phyloP scores from a whole-genome alignment of 2,113 vertebrate genomes.

The Mohoua ochrocephala region DNA sequence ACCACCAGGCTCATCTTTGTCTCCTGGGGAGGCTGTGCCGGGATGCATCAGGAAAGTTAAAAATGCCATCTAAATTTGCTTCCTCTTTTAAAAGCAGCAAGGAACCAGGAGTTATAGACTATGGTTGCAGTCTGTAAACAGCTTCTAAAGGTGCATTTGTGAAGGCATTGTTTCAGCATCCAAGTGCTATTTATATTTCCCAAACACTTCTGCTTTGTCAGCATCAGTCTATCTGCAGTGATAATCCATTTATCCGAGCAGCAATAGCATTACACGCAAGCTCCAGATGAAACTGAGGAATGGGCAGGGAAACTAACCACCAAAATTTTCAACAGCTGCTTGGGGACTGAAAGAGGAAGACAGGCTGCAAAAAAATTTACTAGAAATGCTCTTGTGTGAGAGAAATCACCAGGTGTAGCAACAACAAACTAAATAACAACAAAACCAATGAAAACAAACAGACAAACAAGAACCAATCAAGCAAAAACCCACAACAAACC shows the following conservation, averaged over 20 bases:
- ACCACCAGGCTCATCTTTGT: neutral
- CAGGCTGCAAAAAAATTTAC: neutral
- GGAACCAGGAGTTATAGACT: neutral
- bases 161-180: neutral
- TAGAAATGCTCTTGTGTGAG: neutral
- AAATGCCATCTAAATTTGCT: neutral
- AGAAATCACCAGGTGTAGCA: neutral
- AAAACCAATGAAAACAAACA: neutral
- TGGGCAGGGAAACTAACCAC: neutral
- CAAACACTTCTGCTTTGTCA: neutral
- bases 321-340: neutral
- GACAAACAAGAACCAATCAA: neutral
- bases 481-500: neutral
- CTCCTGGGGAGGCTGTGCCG: neutral
- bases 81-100: neutral
- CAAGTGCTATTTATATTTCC: neutral
- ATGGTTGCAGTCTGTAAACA: neutral
- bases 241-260: neutral
- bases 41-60: neutral
- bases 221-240: neutral
- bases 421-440: neutral
- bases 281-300: neutral
- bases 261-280: neutral
- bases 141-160: neutral
- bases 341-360: neutral